A percentile compares a stretch with the other conserved stretches of the same genome.
phyloP scores from a whole-genome alignment of 2,113 vertebrate genomes.

The Corvus moneduloides region DNA sequence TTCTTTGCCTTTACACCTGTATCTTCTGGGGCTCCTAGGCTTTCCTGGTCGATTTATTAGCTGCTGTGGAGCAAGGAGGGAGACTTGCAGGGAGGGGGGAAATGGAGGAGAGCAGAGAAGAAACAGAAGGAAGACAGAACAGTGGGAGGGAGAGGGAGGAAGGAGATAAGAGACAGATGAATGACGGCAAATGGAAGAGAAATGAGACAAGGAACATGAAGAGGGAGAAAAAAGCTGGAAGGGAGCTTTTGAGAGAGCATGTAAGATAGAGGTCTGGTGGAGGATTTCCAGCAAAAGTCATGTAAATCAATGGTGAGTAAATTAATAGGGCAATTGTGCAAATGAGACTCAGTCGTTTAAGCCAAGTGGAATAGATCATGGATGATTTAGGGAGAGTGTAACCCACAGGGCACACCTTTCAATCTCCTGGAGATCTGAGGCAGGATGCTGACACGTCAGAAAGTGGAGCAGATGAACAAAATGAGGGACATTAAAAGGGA shows the following conservation, averaged over 20 bases:
- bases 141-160: constrained; percentile 44
- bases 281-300: constrained; percentile 59
- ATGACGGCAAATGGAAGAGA: constrained; percentile 61
- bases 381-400: constrained; percentile 64
- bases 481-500: background rate
- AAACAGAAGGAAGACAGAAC: constrained; percentile 43
- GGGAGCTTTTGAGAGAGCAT: background rate
- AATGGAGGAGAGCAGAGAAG: constrained; percentile 11
- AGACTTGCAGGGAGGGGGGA: background rate
- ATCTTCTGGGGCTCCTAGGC: constrained; percentile 4
- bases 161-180: constrained; percentile 33
- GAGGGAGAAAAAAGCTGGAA: constrained; percentile 23
- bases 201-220: constrained; percentile 26
- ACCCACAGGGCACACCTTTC: constrained; percentile 69
- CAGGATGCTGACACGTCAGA: constrained; percentile 63
- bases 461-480: constrained; percentile 47
- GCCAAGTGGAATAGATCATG: constrained; percentile 59
- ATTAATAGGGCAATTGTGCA: constrained; percentile 76
- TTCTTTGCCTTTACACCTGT: constrained; percentile 30
- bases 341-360: constrained; percentile 70
- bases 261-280: constrained; percentile 43
- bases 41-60: constrained; percentile 65
- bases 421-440: constrained; percentile 36
- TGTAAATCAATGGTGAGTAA: constrained; percentile 77
- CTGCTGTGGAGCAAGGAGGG: constrained; percentile 20